phyloP scores from a whole-genome alignment of 35 echinoderm and acorn worm species.

The Heliocidaris erythrogramma region DNA sequence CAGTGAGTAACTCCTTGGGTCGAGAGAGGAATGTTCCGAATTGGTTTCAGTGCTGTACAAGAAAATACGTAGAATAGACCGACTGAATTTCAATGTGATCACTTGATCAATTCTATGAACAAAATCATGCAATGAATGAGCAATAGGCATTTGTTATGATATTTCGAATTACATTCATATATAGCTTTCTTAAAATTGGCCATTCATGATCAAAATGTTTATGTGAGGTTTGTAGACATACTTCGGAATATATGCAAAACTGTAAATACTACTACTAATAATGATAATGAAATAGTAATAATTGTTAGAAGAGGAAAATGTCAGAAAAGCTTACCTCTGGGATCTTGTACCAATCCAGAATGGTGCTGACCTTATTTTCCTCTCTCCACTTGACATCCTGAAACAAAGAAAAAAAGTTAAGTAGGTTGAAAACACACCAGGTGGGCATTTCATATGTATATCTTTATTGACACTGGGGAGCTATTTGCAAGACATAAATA shows the following conservation, averaged over 20 bases:
- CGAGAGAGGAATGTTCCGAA: too few relatives aligned
- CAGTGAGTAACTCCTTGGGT: too few relatives aligned
- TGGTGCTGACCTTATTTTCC: conserved; percentile 10
- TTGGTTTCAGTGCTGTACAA: too few relatives aligned
- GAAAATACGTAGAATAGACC: too few relatives aligned
- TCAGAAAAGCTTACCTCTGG: not conserved
- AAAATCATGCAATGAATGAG: too few relatives aligned
- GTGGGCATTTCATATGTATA: not conserved
- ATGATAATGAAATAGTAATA: not conserved
- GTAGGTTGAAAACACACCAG: not conserved
- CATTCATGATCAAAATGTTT: too few relatives aligned
- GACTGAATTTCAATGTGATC: too few relatives aligned
- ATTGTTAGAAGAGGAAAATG: not conserved
- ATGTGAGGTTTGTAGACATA: not conserved
- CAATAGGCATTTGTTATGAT: too few relatives aligned
- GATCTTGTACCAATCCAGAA: conserved; percentile 4
- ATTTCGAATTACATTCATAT: too few relatives aligned
- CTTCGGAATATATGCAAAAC: too few relatives aligned
- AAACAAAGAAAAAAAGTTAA: not conserved
- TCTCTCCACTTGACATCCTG: conserved; percentile 1
- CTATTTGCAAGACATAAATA: not conserved
- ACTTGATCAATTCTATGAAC: too few relatives aligned
- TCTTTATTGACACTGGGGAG: not conserved
- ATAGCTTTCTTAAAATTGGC: too few relatives aligned
- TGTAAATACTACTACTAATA: not conserved